These are phyloP conservation scores for Sarcophaga caerulescens DNA, from an alignment of 2,888 invertebrate species.

Conservation along the genomic window DNA sequence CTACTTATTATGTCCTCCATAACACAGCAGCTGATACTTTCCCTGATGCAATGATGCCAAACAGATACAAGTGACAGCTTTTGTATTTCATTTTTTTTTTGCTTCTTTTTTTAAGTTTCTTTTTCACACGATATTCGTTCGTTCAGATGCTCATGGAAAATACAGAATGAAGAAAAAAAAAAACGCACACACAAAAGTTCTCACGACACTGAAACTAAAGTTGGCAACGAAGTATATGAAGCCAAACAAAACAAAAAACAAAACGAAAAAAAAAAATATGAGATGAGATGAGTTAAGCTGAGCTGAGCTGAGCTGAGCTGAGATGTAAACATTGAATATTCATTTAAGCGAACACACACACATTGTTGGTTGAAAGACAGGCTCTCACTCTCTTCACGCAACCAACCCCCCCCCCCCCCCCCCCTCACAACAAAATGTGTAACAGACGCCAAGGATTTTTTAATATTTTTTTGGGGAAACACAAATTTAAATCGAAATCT, in stretches of 20 bases:
- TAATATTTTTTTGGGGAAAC: too few species aligned
- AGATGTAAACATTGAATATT: too few species aligned
- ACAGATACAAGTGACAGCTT: conserved; percentile 50
- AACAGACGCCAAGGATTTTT: not conserved
- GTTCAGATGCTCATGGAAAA: conserved; percentile 63
- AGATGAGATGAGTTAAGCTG: too few species aligned
- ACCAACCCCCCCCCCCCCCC: not conserved
- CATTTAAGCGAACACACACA: too few species aligned
- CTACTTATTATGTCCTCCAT: too few species aligned
- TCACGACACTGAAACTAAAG: conserved; percentile 77
- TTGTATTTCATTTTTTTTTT: not conserved
- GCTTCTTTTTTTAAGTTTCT: conserved; percentile 69
- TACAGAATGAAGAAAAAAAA: too few species aligned
- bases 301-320: too few species aligned
- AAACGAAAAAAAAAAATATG: not conserved
- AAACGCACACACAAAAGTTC: conserved; percentile 71
- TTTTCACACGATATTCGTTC: conserved; percentile 78
- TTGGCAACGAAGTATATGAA: conserved; percentile 43
- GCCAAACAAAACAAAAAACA: conserved; percentile 16
- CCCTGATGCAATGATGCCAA: conserved; percentile 61
- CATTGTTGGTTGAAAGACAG: not conserved
- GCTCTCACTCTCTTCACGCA: too few species aligned
- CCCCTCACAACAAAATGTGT: not conserved
- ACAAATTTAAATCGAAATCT: too few species aligned
- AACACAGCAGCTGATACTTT: conserved; percentile 51